Evolutionary conservation across 1,140 invertebrate genomes (phyloP), one percentile per base, ranked within the genome.

Genomic region (Wiebesia pumilae): DNA sequence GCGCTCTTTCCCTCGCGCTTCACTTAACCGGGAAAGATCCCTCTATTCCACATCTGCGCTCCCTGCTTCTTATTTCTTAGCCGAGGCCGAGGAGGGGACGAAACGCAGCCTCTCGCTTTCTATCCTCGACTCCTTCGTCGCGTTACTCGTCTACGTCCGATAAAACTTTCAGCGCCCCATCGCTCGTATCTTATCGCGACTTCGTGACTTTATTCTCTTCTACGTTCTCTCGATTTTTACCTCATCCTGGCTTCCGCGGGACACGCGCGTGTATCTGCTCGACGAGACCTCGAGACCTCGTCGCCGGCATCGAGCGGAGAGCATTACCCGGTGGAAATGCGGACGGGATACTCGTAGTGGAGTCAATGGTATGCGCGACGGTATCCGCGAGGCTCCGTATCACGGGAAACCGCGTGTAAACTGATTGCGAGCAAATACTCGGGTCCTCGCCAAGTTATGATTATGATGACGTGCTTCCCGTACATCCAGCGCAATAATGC

Each of bases 81-180:
- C 43, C 43, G 43, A 4, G 43, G 43, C 51, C 16, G 9, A 9
- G 51, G 51, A 14, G 19, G 12, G 43, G 43, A 12, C 4, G 12
- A 47, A 47, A 12, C 43, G n/a, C 43, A 47, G 43, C 16, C 19
- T 54, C 51, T 21, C 51, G n/a, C n/a, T n/a, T n/a, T n/a, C n/a
- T n/a, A n/a, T n/a, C n/a, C n/a, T n/a, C 12, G 51, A 16, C 51
- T 54, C 51, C 4, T 47, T 47, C 43, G 43, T 47, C 43, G 43
- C 43, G 12, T 54, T 54, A 54, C 51, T 62, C 27, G 21, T 27
- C 58, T 14, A 6, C 51, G 47, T 35, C 10, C 30, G 71, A 84
- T 77, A 84, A 77, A 65, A 84, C 58, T 86, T 88, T 88, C 81
- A 80, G 80, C 83, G 81, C 69, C 51, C 82, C 51, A 84, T 84